Base-by-base conservation (phyloP, 2,888 invertebrate genomes). In the Himalopsyche japonica region DNA sequence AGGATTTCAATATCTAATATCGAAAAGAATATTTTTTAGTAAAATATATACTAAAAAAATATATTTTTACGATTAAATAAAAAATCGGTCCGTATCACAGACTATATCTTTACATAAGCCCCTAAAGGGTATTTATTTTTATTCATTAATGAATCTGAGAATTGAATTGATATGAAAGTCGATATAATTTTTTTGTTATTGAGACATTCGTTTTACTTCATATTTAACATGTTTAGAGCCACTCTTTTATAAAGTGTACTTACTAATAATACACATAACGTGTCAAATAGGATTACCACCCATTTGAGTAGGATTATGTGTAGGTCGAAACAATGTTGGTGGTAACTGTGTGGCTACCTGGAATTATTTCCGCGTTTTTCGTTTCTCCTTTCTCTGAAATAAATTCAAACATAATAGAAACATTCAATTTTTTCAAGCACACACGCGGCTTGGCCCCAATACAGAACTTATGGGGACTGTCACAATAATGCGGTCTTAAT, bases 271-370 rank as follows among this genome's bases (percentile, higher is more conserved):
- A n/a, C n/a, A n/a, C n/a, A 57, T 57, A 57, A 57, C 57, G 82
- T 80, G 78, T 84, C 84, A 84, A 86, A 86, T 84, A 78, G 86
- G 86, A 86, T 86, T 84, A 86, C 76, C 78, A 34, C 34, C 82
- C 49, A 30, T 70, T 70, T 76, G 81, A 78, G 77, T 27, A 84
- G 80, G 82, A 86, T 84, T 86, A 86, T n/a, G n/a, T n/a, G n/a
- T 82, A 82, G 80, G 82, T 86, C 76, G 82, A 86, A 84, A 86
- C 82, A 82, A 82, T 79, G 30, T 64, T 30, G 76, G 81, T 82
- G 57, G 57, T 34, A 32, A 47, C 34, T 24, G 10, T 64, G 10
- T 76, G 34, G 32, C 57, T 82, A 78, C 78, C 82, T 78, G 82
- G 78, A 57, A 43, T 24, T 8, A 76, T 77, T 82, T 82, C 82